Base-by-base conservation (phyloP, 2,797 vertebrate genomes). In the Scomberomorus guttatus region DNA sequence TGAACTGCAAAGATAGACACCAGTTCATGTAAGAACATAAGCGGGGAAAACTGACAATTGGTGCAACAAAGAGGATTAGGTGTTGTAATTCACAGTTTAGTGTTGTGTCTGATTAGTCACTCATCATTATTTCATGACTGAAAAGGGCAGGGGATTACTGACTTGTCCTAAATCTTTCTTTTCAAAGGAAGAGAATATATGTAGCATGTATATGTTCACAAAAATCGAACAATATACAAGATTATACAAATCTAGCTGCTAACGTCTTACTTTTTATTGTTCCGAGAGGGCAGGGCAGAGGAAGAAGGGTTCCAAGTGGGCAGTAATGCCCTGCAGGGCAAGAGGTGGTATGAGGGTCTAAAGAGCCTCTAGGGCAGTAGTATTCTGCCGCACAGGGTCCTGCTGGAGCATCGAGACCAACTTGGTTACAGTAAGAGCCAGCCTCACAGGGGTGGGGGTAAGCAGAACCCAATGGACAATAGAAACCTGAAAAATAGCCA, bases 311-410 rank as follows among this genome's bases (percentile, higher is more conserved):
- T 13, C 97, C 97, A 81, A 83, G 63, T 0, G 97, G 97, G 70
- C 98, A 99, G 79, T 95, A 98, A 91, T 98, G 95, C n/a, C 97
- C 97, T 85, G 67, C 42, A 5, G 95, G 93, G 80, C 96, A 96
- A 10, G 60, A 81, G n/a, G 72, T 63, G n/a, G 84, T 37, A 37
- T 91, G 68, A 15, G 93, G 81, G 72, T 88, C 80, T 58, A 72
- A 48, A 44, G 95, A 94, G 61, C 93, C 95, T 72, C 56, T 83
- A 2, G 94, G 91, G 74, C 96, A 96, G 87, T 93, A 89, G 90
- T 92, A 95, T 18, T 94, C 95, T 72, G 93, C 87, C 68, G 78
- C 74, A 79, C 96, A 96, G 15, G 74, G 74, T 15, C 95, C 95
- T 18, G 77, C 77, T 1, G 96, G 95, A 63, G 93, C 88, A 66